Conservation (phyloP, 2,113 vertebrate genomes). For the Scartelaos histophorus region DNA sequence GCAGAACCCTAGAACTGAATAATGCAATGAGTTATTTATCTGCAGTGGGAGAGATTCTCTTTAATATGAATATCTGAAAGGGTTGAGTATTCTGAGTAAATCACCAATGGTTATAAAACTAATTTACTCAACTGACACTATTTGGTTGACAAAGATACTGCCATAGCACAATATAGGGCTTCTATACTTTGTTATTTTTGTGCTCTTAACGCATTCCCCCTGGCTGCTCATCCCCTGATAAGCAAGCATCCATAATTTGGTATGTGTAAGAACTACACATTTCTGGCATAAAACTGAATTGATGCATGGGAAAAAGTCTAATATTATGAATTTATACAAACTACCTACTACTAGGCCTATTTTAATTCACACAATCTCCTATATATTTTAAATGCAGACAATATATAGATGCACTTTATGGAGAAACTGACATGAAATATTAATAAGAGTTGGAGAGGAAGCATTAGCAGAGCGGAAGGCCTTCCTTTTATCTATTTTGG, state of each 20-base stretch:
- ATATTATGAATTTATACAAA: too few relatives aligned
- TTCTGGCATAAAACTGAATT: too few relatives aligned
- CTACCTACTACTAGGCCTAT: too few relatives aligned
- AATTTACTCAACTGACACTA: not conserved
- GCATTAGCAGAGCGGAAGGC: not conserved
- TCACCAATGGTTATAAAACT: not conserved
- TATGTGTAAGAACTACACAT: too few relatives aligned
- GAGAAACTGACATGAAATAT: slow-evolving; percentile 29
- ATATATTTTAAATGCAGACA: too few relatives aligned
- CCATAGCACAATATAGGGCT: too few relatives aligned
- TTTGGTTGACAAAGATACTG: not conserved
- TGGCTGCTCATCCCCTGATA: too few relatives aligned
- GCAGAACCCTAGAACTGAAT: slow-evolving; percentile 26
- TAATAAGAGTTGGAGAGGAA: slow-evolving; percentile 14
- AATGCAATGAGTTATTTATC: slow-evolving; percentile 15
- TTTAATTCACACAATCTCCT: too few relatives aligned
- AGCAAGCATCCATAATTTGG: too few relatives aligned
- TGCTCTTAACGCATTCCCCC: too few relatives aligned
- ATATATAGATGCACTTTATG: not conserved
- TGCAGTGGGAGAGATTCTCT: slow-evolving; percentile 1
- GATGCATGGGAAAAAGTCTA: too few relatives aligned
- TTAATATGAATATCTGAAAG: not conserved
- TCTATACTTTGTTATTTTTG: too few relatives aligned
- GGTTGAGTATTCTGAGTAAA: not conserved
- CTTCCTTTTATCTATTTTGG: slow-evolving; percentile 42